Base-by-base conservation (phyloP, 2,113 vertebrate genomes). In the Dicrurus megarhynchus region DNA sequence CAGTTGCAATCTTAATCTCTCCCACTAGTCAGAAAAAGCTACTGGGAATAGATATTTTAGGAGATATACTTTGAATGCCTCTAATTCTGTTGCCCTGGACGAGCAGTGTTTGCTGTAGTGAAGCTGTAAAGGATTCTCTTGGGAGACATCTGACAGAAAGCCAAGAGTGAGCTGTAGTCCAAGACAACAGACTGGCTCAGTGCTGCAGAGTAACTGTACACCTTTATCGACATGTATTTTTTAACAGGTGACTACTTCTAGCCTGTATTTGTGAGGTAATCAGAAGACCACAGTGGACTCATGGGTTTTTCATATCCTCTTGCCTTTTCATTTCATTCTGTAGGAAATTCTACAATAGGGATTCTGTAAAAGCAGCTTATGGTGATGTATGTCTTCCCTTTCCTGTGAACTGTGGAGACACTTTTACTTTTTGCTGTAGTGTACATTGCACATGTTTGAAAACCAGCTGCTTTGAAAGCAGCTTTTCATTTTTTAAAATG, bases 231-330 rank as follows among this genome's bases (percentile, higher is more conserved):
- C 95, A 96, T 96, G 83, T 89, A 95, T 96, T 96, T 96, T 97
- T 97, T 95, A 96, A 63, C 76, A 96, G 57, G 83, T 93, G 49
- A 81, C 53, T 96, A 67, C 90, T 86, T 68, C 73, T 68, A 84
- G 65, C 56, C 90, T 90, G 41, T 81, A 17, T 95, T 87, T 95
- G 83, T 80, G 73, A 86, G 65, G 41, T 92, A 92, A 71, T 75
- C 1, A 1, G 68, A 78, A 81, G 73, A 74, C 33, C 1, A 16
- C 46, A 46, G 64, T 32, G 61, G 42, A 8, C 41, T 70, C 82
- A 47, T 57, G 33, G 26, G 52, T 74, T 96, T 96, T 89, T 42
- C 73, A 26, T 89, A 82, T 86, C 49, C 57, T 93, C 89, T 60
- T 44, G 68, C 21, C 23, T 81, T 75, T 86, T 83, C 17, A 46